Percentiles rank a stretch among this genome's conserved stretches.
These are phyloP conservation scores for Agelaius tricolor DNA, from an alignment of 2,113 vertebrate species.

Conservation along the genomic window DNA sequence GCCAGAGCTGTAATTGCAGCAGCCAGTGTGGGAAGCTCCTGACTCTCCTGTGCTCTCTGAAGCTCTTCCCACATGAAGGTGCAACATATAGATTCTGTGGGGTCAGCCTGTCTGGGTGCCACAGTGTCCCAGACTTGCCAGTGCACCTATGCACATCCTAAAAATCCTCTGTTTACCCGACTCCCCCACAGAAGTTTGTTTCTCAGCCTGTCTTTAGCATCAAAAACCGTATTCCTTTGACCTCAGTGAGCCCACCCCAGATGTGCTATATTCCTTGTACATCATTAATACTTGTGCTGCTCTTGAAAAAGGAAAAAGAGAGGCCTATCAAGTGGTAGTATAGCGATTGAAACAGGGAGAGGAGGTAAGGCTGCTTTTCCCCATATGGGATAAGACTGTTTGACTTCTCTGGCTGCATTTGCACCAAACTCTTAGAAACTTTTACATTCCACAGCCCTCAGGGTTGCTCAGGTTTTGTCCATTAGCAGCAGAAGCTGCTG, in stretches of 20 bases:
- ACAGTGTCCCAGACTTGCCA: not conserved
- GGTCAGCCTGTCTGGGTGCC: not conserved
- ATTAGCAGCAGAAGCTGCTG: not conserved
- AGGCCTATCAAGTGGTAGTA: not conserved
- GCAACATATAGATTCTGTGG: not conserved
- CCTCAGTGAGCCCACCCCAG: not conserved
- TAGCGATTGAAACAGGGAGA: not conserved
- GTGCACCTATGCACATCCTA: not conserved
- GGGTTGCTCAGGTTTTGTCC: not conserved
- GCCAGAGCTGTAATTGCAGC: not conserved
- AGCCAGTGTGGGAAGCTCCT: not conserved
- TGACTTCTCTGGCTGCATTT: not conserved
- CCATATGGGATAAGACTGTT: not conserved
- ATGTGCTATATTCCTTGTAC: not conserved
- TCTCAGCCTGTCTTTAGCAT: not conserved
- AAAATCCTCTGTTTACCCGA: not conserved
- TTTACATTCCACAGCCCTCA: not conserved
- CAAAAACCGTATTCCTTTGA: not conserved
- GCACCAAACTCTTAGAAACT: not conserved
- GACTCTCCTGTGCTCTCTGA: not conserved
- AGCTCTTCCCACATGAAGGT: not conserved
- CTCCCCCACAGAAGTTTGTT: fast-evolving
- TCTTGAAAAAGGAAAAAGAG: not conserved
- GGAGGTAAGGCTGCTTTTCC: not conserved
- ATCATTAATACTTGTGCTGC: not conserved